These are phyloP conservation scores for Chrysotoxum bicinctum DNA, from an alignment of 2,888 invertebrate genomes.

Conservation along the genomic window DNA sequence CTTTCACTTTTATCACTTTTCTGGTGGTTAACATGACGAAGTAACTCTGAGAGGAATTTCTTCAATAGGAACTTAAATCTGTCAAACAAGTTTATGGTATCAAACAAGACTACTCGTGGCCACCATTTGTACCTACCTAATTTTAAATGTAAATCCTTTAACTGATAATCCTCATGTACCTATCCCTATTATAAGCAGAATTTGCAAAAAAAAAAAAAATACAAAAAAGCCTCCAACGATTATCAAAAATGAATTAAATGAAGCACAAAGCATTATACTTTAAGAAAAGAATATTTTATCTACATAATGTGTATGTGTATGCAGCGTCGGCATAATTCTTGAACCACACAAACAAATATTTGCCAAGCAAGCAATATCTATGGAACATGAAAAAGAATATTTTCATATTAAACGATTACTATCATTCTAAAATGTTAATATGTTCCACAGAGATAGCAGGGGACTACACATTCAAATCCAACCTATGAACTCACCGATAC, in stretches of 20 bases:
- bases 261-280: background rate
- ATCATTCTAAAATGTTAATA: conserved; percentile 29
- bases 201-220: background rate
- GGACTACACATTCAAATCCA: background rate
- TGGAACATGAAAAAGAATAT: conserved; percentile 29
- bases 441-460: conserved; percentile 8
- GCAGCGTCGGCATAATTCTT: background rate
- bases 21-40: no score
- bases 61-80: no score
- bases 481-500: background rate
- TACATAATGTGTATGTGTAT: background rate
- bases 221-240: background rate
- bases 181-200: background rate
- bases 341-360: background rate
- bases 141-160: no score
- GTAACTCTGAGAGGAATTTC: no score
- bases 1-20: no score
- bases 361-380: background rate
- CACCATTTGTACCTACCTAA: no score
- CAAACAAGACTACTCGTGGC: no score
- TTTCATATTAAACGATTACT: conserved; percentile 59
- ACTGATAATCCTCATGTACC: no score
- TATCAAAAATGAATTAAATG: conserved; percentile 3
- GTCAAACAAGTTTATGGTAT: no score
- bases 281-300: background rate